These are phyloP conservation scores for Forpus xanthops DNA, from an alignment of 2,797 vertebrate species.

Conservation along the genomic window DNA sequence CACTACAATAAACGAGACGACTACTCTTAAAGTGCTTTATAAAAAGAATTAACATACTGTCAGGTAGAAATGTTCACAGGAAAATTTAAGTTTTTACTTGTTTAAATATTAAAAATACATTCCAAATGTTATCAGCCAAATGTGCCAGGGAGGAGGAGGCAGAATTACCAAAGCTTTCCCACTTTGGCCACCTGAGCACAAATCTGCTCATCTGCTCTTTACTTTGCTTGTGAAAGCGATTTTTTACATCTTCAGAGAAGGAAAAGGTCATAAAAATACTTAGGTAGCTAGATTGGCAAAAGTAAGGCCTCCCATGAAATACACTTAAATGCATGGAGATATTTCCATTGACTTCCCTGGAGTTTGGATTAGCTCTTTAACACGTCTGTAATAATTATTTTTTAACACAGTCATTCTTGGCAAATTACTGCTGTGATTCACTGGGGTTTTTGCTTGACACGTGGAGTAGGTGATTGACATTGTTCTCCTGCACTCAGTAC, in stretches of 20 bases:
- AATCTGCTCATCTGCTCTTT: neutral
- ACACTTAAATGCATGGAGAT: neutral
- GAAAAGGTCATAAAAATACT: neutral
- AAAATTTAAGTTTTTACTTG: conserved; percentile 6
- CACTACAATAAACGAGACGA: neutral
- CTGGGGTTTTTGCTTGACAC: neutral
- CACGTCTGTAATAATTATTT: neutral
- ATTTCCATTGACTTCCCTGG: neutral
- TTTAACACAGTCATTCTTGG: neutral
- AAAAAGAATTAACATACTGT: conserved; percentile 43
- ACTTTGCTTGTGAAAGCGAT: neutral
- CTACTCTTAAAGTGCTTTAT: conserved; percentile 16
- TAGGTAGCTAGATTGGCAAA: neutral
- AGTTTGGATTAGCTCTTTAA: neutral
- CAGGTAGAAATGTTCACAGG: conserved; percentile 3
- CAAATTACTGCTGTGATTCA: neutral
- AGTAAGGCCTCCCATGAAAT: neutral
- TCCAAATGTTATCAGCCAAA: neutral
- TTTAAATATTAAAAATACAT: neutral
- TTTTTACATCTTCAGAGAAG: neutral
- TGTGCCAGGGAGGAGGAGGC: neutral
- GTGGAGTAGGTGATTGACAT: neutral
- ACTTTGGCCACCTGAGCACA: neutral
- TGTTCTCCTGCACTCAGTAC: neutral
- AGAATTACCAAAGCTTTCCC: neutral